These are phyloP conservation scores for Sympetrum striolatum DNA, from an alignment of 2,888 invertebrate species.

Conservation along the genomic window DNA sequence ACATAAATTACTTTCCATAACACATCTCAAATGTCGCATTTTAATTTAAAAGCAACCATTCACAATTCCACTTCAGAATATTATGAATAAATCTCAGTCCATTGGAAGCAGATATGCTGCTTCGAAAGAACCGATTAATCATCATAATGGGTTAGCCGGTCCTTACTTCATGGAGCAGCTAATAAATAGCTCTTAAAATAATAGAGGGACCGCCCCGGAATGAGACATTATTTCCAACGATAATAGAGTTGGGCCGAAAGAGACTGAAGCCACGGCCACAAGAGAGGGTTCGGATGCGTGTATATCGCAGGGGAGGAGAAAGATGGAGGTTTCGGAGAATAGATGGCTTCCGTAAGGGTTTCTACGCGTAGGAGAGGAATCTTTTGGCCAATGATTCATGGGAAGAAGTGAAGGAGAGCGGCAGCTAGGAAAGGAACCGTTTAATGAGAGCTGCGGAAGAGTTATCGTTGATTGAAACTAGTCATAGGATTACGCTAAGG, in stretches of 20 bases:
- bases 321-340: constrained; percentile 44
- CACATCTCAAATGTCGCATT: no score
- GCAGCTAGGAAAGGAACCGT: neutral
- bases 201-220: neutral
- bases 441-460: neutral
- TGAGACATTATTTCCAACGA: neutral
- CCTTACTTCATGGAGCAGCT: no score
- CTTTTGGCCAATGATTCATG: neutral
- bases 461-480: neutral
- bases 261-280: neutral
- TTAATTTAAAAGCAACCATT: no score
- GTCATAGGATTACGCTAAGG: no score
- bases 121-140: no score
- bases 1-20: no score
- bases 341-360: neutral
- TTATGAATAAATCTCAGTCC: no score
- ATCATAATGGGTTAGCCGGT: no score
- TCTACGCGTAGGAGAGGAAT: neutral
- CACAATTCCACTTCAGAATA: no score
- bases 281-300: constrained; percentile 46
- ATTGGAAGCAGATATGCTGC: no score
- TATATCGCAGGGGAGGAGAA: constrained; percentile 29
- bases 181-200: no score
- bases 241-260: neutral
- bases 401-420: neutral